These are phyloP conservation scores for Spisula solida DNA, from an alignment of 2,888 invertebrate genomes.

Conservation along the genomic window DNA sequence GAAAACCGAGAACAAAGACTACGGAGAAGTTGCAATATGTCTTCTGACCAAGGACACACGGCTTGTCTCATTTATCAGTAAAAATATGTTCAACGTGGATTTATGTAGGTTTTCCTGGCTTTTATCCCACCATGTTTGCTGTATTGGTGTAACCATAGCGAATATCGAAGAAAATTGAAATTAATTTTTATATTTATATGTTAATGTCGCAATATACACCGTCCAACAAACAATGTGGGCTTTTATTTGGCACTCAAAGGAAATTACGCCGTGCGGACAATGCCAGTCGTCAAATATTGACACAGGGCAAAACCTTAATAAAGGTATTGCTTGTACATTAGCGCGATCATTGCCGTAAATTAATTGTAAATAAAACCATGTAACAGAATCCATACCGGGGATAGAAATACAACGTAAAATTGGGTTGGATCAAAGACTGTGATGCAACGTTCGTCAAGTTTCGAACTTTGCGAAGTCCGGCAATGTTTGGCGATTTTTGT, in stretches of 20 bases:
- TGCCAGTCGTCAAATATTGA: slow-evolving; percentile 57
- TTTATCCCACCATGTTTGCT: not conserved
- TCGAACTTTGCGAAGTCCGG: slow-evolving; percentile 39
- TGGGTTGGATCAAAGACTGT: slow-evolving; percentile 43
- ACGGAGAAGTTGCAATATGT: not conserved
- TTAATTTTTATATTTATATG: slow-evolving; percentile 39
- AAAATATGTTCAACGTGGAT: not conserved
- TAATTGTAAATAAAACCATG: slow-evolving; percentile 55
- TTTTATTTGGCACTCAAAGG: slow-evolving; percentile 39
- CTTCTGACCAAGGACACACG: not conserved
- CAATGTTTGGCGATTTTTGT: slow-evolving; percentile 56
- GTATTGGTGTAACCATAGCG: not conserved
- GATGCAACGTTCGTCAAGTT: slow-evolving; percentile 37
- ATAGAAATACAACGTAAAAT: slow-evolving; percentile 14
- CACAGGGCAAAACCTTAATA: slow-evolving; percentile 49
- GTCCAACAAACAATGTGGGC: slow-evolving; percentile 23
- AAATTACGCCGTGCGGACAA: slow-evolving; percentile 60
- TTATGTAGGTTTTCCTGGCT: not conserved
- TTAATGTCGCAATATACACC: slow-evolving; percentile 38
- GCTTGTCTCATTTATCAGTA: not conserved
- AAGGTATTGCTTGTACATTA: slow-evolving; percentile 55
- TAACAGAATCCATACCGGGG: slow-evolving; percentile 33
- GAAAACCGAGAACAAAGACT: too few species aligned
- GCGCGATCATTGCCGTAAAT: slow-evolving; percentile 52
- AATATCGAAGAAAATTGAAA: slow-evolving; percentile 19